A percentile compares a stretch with the other conserved stretches of the same genome.
These are phyloP conservation scores for Microctenopoma lineatum DNA, from an alignment of 2,797 vertebrate genomes.

Conservation along the genomic window DNA sequence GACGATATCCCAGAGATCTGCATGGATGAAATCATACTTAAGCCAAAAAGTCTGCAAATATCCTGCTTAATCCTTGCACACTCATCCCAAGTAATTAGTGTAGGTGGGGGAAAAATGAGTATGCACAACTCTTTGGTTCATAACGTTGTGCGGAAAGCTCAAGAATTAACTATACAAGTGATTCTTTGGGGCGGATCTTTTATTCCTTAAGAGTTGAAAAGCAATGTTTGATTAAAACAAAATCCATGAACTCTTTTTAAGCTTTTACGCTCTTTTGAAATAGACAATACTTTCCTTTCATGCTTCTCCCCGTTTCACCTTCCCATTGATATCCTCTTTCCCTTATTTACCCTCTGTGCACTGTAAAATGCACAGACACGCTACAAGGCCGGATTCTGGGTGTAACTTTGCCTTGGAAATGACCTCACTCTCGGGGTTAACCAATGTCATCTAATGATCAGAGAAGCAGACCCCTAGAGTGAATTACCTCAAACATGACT, in stretches of 20 bases:
- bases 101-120: slow-evolving; percentile 38
- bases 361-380: slow-evolving; percentile 49
- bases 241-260: slow-evolving; percentile 27
- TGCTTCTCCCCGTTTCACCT: slow-evolving; percentile 27
- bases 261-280: slow-evolving; percentile 8
- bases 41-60: slow-evolving; percentile 62
- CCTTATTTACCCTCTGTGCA: slow-evolving; percentile 20
- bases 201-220: slow-evolving; percentile 52
- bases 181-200: slow-evolving; percentile 55
- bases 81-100: slow-evolving; percentile 59
- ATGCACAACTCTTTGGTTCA: slow-evolving; percentile 53
- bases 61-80: slow-evolving; percentile 50
- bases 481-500: slow-evolving; percentile 88
- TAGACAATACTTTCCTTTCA: slow-evolving; percentile 46
- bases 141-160: slow-evolving; percentile 43
- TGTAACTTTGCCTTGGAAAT: slow-evolving; percentile 71
- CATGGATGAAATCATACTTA: slow-evolving; percentile 57
- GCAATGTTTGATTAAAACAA: slow-evolving; percentile 54
- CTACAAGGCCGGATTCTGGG: slow-evolving; percentile 50
- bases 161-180: slow-evolving; percentile 38
- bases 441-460: slow-evolving; percentile 84
- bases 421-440: slow-evolving; percentile 84
- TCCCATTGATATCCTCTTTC: slow-evolving; percentile 36
- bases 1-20: slow-evolving; percentile 54
- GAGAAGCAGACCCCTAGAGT: slow-evolving; percentile 72